Percentiles rank a stretch among this genome's conserved stretches.
Evolutionary conservation across 2,888 invertebrate species (phyloP).

Genomic region (Drosophila fulvimacula): DNA sequence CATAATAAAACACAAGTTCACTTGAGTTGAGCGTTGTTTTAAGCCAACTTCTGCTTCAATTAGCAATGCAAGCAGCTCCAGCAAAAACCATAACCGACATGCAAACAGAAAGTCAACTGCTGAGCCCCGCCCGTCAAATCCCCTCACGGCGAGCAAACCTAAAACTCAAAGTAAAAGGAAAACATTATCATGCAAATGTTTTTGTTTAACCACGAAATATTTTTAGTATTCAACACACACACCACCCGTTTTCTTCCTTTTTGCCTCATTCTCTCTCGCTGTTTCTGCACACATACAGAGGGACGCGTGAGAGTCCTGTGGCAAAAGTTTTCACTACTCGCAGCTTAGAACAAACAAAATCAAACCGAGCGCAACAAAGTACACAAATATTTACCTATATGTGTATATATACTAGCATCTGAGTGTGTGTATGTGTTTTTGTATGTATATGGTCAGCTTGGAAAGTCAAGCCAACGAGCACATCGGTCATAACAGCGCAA

Average conservation of each 20-base stretch:
- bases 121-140: constrained; percentile 11
- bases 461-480: constrained; percentile 40
- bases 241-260: not conserved
- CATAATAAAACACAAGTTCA: constrained; percentile 41
- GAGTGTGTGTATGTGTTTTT: not conserved
- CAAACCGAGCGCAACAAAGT: constrained; percentile 77
- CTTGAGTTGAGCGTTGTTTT: constrained; percentile 26
- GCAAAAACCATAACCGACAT: constrained; percentile 30
- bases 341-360: constrained; percentile 68
- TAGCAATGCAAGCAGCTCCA: constrained; percentile 46
- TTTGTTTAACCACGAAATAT: constrained; percentile 75
- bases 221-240: constrained; percentile 59
- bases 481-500: constrained; percentile 4
- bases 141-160: constrained; percentile 12
- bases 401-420: not conserved
- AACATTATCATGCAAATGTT: constrained; percentile 76
- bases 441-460: constrained; percentile 37
- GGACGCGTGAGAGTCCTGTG: constrained; percentile 59
- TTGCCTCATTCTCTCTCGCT: not conserved
- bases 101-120: constrained; percentile 37
- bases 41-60: constrained; percentile 59
- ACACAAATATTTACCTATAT: constrained; percentile 71
- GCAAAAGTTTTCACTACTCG: constrained; percentile 66
- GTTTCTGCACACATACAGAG: constrained; percentile 5
- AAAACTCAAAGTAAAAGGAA: constrained; percentile 63